Percentiles rank a stretch among this genome's conserved stretches.
Conservation (phyloP, 2,113 vertebrate species). For the Motacilla tschutschensis region DNA sequence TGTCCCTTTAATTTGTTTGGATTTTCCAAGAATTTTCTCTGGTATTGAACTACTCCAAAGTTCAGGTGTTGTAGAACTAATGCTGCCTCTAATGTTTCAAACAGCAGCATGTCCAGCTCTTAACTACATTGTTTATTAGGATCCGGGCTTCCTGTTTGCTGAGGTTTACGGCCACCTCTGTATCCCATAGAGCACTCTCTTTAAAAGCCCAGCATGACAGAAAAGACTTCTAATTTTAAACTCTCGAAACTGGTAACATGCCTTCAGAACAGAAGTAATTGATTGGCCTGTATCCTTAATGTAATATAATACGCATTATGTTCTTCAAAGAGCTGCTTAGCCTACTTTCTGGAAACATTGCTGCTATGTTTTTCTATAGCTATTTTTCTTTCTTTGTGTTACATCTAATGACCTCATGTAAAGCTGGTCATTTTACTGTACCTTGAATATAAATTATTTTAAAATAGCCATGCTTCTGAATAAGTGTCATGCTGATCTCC, state of each 20-base stretch:
- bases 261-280: not conserved
- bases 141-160: not conserved
- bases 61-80: not conserved
- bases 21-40: not conserved
- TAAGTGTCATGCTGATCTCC: not conserved
- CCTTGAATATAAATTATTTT: conserved; percentile 3
- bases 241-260: not conserved
- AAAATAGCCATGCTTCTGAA: not conserved
- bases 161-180: not conserved
- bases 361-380: conserved; percentile 24
- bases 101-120: not conserved
- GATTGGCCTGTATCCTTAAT: not conserved
- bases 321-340: conserved; percentile 10
- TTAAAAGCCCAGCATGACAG: not conserved
- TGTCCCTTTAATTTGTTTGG: not conserved
- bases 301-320: not conserved
- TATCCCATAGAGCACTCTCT: not conserved
- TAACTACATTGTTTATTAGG: not conserved
- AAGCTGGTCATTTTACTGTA: conserved; percentile 3
- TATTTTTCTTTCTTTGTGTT: conserved; percentile 39
- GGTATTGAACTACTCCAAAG: not conserved
- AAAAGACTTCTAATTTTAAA: conserved; percentile 2
- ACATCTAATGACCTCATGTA: not conserved
- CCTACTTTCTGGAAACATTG: conserved; percentile 1
- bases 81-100: not conserved